Base-by-base conservation (phyloP, 1,140 invertebrate genomes). In the Lepeophtheirus salmonis region DNA sequence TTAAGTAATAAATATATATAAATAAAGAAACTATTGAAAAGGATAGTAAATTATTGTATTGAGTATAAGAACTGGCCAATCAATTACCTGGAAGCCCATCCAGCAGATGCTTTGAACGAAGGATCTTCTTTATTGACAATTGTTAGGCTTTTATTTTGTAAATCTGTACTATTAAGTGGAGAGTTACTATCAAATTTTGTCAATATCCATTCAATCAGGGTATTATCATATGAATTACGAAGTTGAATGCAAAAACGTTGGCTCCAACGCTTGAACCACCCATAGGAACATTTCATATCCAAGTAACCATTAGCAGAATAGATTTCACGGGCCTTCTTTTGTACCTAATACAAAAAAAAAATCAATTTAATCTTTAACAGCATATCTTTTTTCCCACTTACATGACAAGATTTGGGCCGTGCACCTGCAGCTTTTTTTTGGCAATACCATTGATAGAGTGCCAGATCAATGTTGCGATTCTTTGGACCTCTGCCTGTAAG, bases 211-310 rank as follows among this genome's bases (percentile, higher is more conserved):
- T 57, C 55, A 16, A 57, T 4, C 3, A 57, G 22, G 13, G 23
- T 24, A 3, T 57, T 24, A 30, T 57, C 55, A 57, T 57, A 57
- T 2, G 23, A 26, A n/a, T 57, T 25, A 13, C 55, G 13, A 14
- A 57, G 26, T n/a, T 57, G 55, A 30, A 57, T 57, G 14, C 26
- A n/a, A 30, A 57, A 57, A 20, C 55, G 23, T 57, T 57, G 55
- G n/a, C 21, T 25, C 55, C 55, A 57, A 14, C 55, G 18, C 16
- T 57, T 57, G 55, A 57, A 57, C 55, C 55, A 57, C 16, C 55
- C 55, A n/a, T 57, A 57, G 55, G 23, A 26, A 23, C 55, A 57
- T 57, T 57, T 57, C 55, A 57, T 57, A 57, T 57, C 55, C 6
- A 16, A 25, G 26, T 26, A 57, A 16, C 26, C 26, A 3, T 22